These are phyloP conservation scores for Muricea muricata DNA, from an alignment of 92 coral and sea anemone genomes.

Conservation along the genomic window DNA sequence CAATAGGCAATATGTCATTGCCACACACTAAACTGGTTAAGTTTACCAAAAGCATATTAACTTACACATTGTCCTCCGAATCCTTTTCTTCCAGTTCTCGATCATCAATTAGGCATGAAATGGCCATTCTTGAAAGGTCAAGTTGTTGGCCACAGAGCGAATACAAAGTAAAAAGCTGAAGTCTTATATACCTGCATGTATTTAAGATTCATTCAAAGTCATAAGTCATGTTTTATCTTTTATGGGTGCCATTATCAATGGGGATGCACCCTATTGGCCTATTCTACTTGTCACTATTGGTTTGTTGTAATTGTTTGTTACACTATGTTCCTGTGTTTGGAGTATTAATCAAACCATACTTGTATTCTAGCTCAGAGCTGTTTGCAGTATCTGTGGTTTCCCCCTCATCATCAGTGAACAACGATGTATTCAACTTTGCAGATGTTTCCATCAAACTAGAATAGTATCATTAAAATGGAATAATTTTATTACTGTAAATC, in stretches of 20 bases:
- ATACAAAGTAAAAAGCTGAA: neutral
- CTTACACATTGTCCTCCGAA: neutral
- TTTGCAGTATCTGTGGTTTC: neutral
- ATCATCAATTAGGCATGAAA: neutral
- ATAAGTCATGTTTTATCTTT: too few species aligned
- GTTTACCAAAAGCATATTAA: too few species aligned
- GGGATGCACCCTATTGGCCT: too few species aligned
- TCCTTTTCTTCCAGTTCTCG: neutral
- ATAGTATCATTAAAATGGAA: neutral
- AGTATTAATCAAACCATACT: neutral
- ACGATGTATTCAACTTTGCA: neutral
- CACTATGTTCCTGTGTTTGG: too few species aligned
- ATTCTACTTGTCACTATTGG: too few species aligned
- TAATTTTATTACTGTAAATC: neutral
- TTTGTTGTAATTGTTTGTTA: too few species aligned
- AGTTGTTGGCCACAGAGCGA: neutral
- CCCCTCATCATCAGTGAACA: slow-evolving; percentile 8
- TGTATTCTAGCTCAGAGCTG: neutral
- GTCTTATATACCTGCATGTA: too few species aligned
- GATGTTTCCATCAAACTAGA: neutral
- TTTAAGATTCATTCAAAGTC: too few species aligned
- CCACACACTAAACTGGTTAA: too few species aligned
- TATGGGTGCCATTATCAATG: too few species aligned
- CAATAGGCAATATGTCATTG: too few species aligned
- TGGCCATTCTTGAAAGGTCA: neutral